Percentiles rank a stretch among this genome's conserved stretches.
Conservation (phyloP, 2,888 invertebrate species). For the Apoda limacodes region DNA sequence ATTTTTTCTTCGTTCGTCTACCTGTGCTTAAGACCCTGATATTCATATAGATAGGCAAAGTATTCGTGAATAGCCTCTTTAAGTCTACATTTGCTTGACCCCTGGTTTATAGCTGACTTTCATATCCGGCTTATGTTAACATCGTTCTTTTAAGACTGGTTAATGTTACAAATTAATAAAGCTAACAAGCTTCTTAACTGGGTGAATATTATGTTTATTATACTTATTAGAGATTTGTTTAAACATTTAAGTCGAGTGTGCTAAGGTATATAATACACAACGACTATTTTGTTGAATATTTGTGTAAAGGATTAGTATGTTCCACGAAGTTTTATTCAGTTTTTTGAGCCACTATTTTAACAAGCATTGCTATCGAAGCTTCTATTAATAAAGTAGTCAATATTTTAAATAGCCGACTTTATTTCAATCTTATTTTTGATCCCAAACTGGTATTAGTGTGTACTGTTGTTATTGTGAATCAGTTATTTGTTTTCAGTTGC, state of each 20-base stretch:
- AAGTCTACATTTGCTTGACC: constrained; percentile 32
- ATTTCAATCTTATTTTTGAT: too few relatives aligned
- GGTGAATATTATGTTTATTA: constrained; percentile 65
- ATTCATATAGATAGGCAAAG: constrained; percentile 45
- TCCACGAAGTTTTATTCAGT: too few relatives aligned
- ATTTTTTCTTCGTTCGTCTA: constrained; percentile 57
- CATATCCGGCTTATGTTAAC: neutral
- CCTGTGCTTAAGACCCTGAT: constrained; percentile 52
- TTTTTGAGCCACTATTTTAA: too few relatives aligned
- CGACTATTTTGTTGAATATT: too few relatives aligned
- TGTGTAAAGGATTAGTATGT: too few relatives aligned
- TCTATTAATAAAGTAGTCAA: too few relatives aligned
- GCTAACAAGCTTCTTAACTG: constrained; percentile 65
- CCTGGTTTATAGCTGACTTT: constrained; percentile 2
- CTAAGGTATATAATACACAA: constrained; percentile 23
- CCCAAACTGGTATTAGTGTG: too few relatives aligned
- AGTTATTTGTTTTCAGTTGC: too few relatives aligned
- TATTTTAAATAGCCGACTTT: too few relatives aligned
- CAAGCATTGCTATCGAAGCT: too few relatives aligned
- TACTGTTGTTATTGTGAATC: too few relatives aligned
- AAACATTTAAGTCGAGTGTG: constrained; percentile 56
- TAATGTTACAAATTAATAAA: constrained; percentile 52
- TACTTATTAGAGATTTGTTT: constrained; percentile 66
- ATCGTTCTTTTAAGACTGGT: constrained; percentile 27
- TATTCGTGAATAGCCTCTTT: constrained; percentile 38